A percentile compares a stretch with the other conserved stretches of the same genome.
Evolutionary conservation across 2,113 vertebrate species (phyloP).

Genomic region (Mobula birostris): DNA sequence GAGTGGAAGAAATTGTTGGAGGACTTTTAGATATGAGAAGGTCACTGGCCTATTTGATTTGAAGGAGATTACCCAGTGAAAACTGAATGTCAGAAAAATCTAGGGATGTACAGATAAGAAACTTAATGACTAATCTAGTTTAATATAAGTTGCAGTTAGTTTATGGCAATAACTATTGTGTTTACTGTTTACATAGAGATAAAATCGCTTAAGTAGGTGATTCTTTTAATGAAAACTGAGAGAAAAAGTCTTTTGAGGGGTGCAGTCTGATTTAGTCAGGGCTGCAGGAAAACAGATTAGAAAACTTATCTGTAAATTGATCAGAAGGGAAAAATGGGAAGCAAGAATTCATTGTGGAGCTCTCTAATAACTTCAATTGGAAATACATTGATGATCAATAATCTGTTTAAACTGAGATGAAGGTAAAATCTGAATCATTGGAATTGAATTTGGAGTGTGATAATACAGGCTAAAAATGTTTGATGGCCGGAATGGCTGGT

Average conservation of each 20-base stretch:
- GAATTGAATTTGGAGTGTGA: too few species aligned
- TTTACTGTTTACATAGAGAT: not conserved
- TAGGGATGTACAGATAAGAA: not conserved
- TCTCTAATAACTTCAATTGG: constrained; percentile 5
- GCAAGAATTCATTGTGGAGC: not conserved
- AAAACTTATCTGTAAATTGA: not conserved
- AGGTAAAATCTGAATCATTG: not conserved
- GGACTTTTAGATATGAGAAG: too few species aligned
- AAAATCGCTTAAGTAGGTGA: not conserved
- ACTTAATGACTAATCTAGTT: not conserved
- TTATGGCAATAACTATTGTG: not conserved
- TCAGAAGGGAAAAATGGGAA: not conserved
- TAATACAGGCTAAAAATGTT: too few species aligned
- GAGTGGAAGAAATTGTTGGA: too few species aligned
- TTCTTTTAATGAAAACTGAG: not conserved
- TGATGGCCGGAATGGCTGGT: too few species aligned
- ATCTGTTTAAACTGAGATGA: not conserved
- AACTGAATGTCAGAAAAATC: too few species aligned
- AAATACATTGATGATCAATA: not conserved
- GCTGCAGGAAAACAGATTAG: not conserved
- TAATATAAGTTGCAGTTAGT: not conserved
- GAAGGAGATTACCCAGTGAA: too few species aligned
- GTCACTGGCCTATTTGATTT: too few species aligned
- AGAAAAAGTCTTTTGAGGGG: not conserved
- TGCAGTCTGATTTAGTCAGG: not conserved